phyloP scores from a whole-genome alignment of 1,140 invertebrate genomes.

The Sesamia nonagrioides region DNA sequence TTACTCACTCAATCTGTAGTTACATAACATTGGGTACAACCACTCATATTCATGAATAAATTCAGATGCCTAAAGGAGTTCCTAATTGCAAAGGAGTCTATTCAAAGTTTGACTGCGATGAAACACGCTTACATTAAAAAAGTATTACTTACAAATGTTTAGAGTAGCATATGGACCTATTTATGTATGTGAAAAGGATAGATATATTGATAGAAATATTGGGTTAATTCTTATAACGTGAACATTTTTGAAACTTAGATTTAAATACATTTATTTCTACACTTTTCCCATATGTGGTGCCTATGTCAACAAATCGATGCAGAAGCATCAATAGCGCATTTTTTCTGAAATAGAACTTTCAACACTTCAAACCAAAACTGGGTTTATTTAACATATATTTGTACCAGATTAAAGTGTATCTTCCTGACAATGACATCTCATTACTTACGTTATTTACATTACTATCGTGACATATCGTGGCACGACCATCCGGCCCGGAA shows the following conservation, averaged over 20 bases:
- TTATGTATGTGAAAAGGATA: background rate
- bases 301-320: too few species aligned
- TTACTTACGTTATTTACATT: too few species aligned
- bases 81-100: constrained; percentile 4
- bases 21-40: background rate
- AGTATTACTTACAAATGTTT: background rate
- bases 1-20: too few species aligned
- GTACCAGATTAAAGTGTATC: background rate
- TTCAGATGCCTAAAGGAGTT: background rate
- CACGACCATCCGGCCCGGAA: constrained; percentile 8
- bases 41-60: background rate
- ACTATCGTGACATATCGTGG: constrained; percentile 19
- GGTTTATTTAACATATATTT: background rate
- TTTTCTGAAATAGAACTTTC: too few species aligned
- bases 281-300: too few species aligned
- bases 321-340: too few species aligned
- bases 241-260: background rate
- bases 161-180: background rate
- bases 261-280: too few species aligned
- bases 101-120: constrained; percentile 23
- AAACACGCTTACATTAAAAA: constrained; percentile 12
- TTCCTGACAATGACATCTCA: constrained; percentile 8
- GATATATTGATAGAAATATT: background rate
- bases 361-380: too few species aligned
- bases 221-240: background rate